Percentiles rank a stretch among this genome's conserved stretches.
Conservation (phyloP, 2,888 invertebrate genomes). For the Chrysolina oricalcia region DNA sequence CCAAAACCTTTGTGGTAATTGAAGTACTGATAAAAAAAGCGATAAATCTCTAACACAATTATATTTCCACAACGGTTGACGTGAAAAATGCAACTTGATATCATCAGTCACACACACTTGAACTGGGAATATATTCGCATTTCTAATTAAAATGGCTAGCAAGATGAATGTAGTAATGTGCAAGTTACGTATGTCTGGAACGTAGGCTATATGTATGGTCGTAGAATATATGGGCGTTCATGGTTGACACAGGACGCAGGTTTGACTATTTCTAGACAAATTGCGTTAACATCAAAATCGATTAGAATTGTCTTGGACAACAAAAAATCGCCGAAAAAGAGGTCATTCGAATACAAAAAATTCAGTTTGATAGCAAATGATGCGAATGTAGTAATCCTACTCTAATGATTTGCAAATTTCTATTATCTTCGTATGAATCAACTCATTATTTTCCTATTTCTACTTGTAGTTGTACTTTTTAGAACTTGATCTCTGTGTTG, state of each 20-base stretch:
- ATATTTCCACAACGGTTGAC: conserved; percentile 12
- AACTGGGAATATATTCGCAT: conserved; percentile 14
- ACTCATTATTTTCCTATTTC: no score
- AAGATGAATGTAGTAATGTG: conserved; percentile 32
- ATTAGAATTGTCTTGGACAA: neutral
- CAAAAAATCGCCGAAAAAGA: neutral
- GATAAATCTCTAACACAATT: conserved; percentile 22
- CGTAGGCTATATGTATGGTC: conserved; percentile 14
- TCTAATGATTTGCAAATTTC: no score
- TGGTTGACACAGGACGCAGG: neutral
- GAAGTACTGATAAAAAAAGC: conserved; percentile 19
- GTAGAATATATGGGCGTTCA: conserved; percentile 32
- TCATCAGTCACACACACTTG: conserved; percentile 20
- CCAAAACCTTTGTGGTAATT: neutral
- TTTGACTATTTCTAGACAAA: neutral
- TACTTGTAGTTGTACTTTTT: no score
- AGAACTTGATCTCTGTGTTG: no score
- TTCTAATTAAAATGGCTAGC: conserved; percentile 33
- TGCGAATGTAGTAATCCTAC: no score
- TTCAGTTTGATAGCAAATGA: neutral
- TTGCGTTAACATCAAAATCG: neutral
- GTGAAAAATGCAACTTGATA: conserved; percentile 26
- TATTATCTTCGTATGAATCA: no score
- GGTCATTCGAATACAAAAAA: neutral
- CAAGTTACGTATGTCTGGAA: conserved; percentile 33